Evolutionary conservation across 1,140 invertebrate genomes (phyloP).

Genomic region (Bombyx mandarina): DNA sequence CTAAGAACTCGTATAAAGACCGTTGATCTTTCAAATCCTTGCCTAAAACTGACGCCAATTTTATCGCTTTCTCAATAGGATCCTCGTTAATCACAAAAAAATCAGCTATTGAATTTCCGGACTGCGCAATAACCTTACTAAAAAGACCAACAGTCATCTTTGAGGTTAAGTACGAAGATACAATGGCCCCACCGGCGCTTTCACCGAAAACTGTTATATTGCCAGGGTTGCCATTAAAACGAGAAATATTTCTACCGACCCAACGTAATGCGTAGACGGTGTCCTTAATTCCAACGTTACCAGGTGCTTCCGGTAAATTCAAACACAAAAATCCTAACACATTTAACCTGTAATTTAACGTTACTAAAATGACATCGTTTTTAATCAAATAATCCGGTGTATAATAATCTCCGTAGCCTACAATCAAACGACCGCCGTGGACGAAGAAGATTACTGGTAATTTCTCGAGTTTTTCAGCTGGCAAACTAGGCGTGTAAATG

Average conservation of each 20-base stretch:
- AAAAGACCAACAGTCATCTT: constrained; percentile 74
- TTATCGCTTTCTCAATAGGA: constrained; percentile 37
- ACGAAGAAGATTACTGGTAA: constrained; percentile 72
- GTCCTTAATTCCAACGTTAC: constrained; percentile 78
- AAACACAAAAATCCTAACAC: constrained; percentile 76
- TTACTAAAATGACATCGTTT: constrained; percentile 77
- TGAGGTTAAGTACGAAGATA: constrained; percentile 77
- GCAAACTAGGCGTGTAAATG: constrained; percentile 52
- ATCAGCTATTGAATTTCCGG: constrained; percentile 75
- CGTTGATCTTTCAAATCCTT: constrained; percentile 42
- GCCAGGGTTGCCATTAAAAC: constrained; percentile 81
- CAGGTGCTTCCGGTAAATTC: constrained; percentile 71
- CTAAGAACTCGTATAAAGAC: constrained; percentile 56
- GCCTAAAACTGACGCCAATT: constrained; percentile 52
- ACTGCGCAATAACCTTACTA: constrained; percentile 69
- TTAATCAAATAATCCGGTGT: constrained; percentile 76
- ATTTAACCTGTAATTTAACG: constrained; percentile 78
- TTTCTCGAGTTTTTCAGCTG: constrained; percentile 34
- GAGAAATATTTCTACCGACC: constrained; percentile 59
- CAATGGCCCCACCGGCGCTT: constrained; percentile 79
- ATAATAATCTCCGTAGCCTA: constrained; percentile 68
- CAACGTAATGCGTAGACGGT: constrained; percentile 68
- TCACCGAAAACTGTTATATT: constrained; percentile 82
- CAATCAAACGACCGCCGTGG: constrained; percentile 71
- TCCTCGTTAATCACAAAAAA: constrained; percentile 58